phyloP scores from a whole-genome alignment of 1,140 invertebrate species.

The Solenopsis invicta region DNA sequence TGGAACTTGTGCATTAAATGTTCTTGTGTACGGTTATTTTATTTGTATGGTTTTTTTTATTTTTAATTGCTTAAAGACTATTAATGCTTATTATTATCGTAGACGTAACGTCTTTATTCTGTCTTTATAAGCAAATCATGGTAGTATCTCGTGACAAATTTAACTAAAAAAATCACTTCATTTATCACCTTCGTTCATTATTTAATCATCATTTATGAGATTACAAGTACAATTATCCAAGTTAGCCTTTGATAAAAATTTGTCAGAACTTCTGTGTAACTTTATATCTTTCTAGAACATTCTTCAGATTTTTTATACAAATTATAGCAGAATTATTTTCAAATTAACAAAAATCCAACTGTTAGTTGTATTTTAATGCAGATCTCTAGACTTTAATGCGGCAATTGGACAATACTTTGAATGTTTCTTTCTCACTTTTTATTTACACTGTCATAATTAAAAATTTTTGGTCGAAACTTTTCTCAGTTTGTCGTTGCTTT shows the following conservation, averaged over 20 bases:
- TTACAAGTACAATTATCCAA: not conserved
- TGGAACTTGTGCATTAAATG: not conserved
- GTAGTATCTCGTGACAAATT: too few species aligned
- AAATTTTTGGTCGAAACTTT: not conserved
- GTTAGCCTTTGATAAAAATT: not conserved
- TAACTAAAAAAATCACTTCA: too few species aligned
- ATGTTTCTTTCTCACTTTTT: not conserved
- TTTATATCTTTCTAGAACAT: too few species aligned
- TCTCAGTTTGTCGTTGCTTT: conserved; percentile 24
- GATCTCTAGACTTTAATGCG: not conserved
- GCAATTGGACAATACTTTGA: not conserved
- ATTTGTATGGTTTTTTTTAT: not conserved
- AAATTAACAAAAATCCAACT: not conserved
- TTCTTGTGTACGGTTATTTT: not conserved
- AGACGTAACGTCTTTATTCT: too few species aligned
- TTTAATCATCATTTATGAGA: too few species aligned
- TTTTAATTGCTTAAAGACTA: not conserved
- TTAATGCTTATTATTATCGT: not conserved
- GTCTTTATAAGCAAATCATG: too few species aligned
- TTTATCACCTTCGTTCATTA: too few species aligned
- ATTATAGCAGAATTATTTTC: not conserved
- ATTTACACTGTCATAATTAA: not conserved
- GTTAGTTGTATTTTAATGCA: not conserved
- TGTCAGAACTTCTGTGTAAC: too few species aligned
- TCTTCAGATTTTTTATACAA: too few species aligned